Base-by-base conservation (phyloP, 2,888 invertebrate species). In the Priocnemis perturbator region DNA sequence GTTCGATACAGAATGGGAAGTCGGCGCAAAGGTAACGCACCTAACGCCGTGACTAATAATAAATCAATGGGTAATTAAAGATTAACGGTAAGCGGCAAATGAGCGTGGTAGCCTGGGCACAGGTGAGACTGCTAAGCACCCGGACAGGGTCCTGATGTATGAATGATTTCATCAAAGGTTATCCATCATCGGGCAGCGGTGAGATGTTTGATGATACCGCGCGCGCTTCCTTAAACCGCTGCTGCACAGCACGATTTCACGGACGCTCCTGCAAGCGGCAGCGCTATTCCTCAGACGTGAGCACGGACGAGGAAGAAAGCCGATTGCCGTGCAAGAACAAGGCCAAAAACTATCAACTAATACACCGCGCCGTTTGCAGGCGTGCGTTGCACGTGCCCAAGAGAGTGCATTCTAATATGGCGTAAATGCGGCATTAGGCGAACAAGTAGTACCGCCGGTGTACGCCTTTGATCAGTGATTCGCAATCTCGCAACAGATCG, bases 51-150 rank as follows among this genome's bases (percentile, higher is more conserved):
- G 64, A 71, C 71, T 78, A 76, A 83, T 83, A 82, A 87, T 87
- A 87, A 87, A 87, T 87, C 87, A 87, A 86, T 83, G 79, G 76
- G 81, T 86, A 86, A 87, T 87, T 87, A 87, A 86, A 86, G 85
- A 86, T 84, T 84, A 87, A 87, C 87, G 84, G 86, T 83, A 78
- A 67, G 50, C 58, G 66, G 74, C 70, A 81, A 80, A 83, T 81
- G 77, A 76, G 71, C 70, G 71, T 37, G 7, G 37, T 37, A 37
- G 61, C 60, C 64, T 52, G 52, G 11, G 50, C 59, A 59, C 17
- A 7, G 60, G 57, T 37, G 55, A 37, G 76, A 61, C 21, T 23
- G 9, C 20, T 23, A 47, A 26, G 30, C 61, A 23, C 45, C 52
- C 63, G 55, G 47, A 48, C 66, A 52, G 50, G 65, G 71, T 77